These are phyloP conservation scores for Indicator indicator DNA, from an alignment of 2,113 vertebrate genomes.

Conservation along the genomic window DNA sequence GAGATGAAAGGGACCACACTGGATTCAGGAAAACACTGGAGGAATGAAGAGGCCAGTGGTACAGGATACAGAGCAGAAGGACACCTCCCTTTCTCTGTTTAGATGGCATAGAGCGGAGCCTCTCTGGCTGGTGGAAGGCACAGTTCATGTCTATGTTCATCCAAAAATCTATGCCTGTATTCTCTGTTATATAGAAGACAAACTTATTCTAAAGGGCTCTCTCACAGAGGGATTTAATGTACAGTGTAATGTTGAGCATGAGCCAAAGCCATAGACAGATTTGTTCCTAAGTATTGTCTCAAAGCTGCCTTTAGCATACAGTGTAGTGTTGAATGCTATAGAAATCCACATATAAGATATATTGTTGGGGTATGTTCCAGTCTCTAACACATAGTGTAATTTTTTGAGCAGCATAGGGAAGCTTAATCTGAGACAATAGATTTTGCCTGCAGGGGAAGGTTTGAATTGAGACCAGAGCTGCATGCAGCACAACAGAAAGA, in stretches of 20 bases:
- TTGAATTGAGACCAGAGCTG: neutral
- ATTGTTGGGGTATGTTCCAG: neutral
- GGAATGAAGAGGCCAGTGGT: rapidly evolving
- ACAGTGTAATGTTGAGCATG: neutral
- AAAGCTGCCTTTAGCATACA: neutral
- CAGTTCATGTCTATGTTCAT: rapidly evolving
- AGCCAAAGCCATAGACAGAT: neutral
- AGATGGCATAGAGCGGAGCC: rapidly evolving
- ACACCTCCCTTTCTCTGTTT: neutral
- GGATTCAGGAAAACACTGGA: neutral
- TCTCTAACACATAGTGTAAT: neutral
- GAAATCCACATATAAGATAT: neutral
- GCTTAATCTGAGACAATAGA: neutral
- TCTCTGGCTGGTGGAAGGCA: neutral
- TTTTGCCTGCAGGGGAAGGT: neutral
- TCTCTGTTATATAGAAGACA: neutral
- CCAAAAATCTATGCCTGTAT: neutral
- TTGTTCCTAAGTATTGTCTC: neutral
- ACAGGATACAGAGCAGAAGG: neutral
- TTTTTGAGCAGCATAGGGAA: neutral
- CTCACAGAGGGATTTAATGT: neutral
- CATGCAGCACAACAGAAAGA: neutral
- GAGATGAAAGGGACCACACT: neutral
- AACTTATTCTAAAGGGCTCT: neutral
- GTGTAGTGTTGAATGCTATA: neutral